Percentiles rank a stretch among this genome's conserved stretches.
phyloP scores from a whole-genome alignment of 2,888 invertebrate genomes.

The Drosophila neutralis region DNA sequence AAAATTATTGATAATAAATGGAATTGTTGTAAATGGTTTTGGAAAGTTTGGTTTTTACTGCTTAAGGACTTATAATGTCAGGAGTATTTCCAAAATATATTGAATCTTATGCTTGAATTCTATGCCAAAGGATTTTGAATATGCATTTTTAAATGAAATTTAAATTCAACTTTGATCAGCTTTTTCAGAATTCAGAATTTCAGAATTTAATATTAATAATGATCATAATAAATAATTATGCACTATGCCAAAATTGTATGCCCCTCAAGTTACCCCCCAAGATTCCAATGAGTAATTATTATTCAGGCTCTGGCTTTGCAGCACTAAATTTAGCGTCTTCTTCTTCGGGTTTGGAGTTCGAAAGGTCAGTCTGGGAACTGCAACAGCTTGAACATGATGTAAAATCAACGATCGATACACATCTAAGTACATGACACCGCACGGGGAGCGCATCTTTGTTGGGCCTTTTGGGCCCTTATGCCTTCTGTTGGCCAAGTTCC shows the following conservation, averaged over 20 bases:
- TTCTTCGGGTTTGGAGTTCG: conserved; percentile 1
- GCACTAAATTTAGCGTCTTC: not conserved
- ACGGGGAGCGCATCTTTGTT: conserved; percentile 3
- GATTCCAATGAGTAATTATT: not conserved
- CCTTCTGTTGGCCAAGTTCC: conserved; percentile 11
- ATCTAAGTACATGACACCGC: conserved; percentile 52
- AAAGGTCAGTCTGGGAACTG: conserved; percentile 44
- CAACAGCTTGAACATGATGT: conserved; percentile 62
- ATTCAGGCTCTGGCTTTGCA: not conserved
- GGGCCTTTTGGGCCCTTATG: conserved; percentile 5
- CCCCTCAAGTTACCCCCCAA: not conserved
- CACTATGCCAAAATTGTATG: not conserved
- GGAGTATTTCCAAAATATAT: too few relatives aligned
- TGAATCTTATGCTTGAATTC: too few relatives aligned
- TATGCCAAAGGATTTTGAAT: too few relatives aligned
- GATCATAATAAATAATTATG: not conserved
- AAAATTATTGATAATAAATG: not conserved
- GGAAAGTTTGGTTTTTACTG: too few relatives aligned
- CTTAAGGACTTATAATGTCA: too few relatives aligned
- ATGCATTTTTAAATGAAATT: too few relatives aligned
- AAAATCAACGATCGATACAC: conserved; percentile 63
- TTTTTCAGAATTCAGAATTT: too few relatives aligned
- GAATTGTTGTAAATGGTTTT: not conserved
- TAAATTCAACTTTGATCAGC: not conserved
- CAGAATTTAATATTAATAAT: not conserved